Percentiles rank a stretch among this genome's conserved stretches.
Evolutionary conservation across 2,113 vertebrate species (phyloP).

Genomic region (Pseudonaja textilis): DNA sequence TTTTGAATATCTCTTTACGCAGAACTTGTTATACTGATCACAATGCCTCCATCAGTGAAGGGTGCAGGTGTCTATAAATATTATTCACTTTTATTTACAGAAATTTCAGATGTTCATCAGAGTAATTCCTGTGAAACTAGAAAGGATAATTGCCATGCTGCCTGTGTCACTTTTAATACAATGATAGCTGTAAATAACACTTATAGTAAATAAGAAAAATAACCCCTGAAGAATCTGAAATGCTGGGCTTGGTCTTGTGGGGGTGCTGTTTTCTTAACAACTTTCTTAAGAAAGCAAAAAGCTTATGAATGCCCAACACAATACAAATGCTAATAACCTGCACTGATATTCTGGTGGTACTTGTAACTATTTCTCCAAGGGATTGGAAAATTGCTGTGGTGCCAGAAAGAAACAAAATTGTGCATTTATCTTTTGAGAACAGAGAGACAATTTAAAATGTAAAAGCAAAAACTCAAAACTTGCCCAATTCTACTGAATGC

Average conservation of each 20-base stretch:
- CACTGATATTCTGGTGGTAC: conserved; percentile 1
- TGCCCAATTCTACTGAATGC: conserved; percentile 9
- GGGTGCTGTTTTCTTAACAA: conserved; percentile 2
- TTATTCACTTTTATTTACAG: conserved; percentile 9
- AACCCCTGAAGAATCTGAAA: conserved; percentile 7
- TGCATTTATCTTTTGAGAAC: conserved; percentile 32
- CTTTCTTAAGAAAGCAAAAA: conserved; percentile 14
- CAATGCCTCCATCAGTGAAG: background rate
- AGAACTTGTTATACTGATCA: background rate
- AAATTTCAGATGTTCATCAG: conserved; percentile 9
- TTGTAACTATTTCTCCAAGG: conserved; percentile 23
- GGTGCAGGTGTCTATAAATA: conserved; percentile 19
- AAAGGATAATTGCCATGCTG: conserved; percentile 19
- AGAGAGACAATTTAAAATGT: conserved; percentile 35
- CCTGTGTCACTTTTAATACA: conserved; percentile 21
- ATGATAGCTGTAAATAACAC: conserved; percentile 11
- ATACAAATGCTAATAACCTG: conserved; percentile 25
- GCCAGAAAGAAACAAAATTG: conserved; percentile 31
- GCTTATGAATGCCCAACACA: conserved; percentile 7
- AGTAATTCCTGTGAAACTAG: conserved; percentile 7
- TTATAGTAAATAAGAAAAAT: conserved; percentile 28
- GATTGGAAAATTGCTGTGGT: conserved; percentile 2
- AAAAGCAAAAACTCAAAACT: conserved; percentile 18
- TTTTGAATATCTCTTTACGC: conserved; percentile 3
- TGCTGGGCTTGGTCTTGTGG: background rate